Evolutionary conservation across 2,113 vertebrate species (phyloP).

Genomic region (Chiloscyllium plagiosum): DNA sequence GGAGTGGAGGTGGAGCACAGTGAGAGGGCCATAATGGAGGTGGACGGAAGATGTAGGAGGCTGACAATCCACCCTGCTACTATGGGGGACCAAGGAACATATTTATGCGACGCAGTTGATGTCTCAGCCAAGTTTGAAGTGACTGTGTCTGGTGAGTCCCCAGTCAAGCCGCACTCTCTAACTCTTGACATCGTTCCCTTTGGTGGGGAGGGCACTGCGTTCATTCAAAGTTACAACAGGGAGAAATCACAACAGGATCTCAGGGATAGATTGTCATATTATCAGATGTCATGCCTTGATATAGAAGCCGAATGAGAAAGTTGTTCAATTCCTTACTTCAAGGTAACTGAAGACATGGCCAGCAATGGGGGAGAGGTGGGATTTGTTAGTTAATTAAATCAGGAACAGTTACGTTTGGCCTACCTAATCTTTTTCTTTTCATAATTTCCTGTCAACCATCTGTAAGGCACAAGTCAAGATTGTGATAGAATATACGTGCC

Average conservation of each 20-base stretch:
- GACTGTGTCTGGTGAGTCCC: conserved; percentile 55
- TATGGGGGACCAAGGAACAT: conserved; percentile 73
- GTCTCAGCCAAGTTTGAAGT: conserved; percentile 78
- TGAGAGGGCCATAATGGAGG: conserved; percentile 62
- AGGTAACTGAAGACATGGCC: too few relatives aligned
- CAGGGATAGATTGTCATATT: not conserved
- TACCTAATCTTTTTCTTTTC: too few relatives aligned
- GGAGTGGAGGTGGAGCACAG: conserved; percentile 71
- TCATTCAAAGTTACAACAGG: not conserved
- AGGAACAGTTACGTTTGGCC: too few relatives aligned
- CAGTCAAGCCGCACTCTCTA: not conserved
- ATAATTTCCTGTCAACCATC: too few relatives aligned
- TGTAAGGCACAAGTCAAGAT: too few relatives aligned
- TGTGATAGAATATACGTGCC: too few relatives aligned
- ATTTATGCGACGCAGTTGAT: conserved; percentile 73
- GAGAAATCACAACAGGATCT: not conserved
- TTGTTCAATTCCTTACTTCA: too few relatives aligned
- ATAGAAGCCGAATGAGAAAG: too few relatives aligned
- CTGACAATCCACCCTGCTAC: conserved; percentile 72
- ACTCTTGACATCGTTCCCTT: not conserved
- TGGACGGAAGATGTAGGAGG: conserved; percentile 62
- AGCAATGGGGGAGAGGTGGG: too few relatives aligned
- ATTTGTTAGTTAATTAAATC: too few relatives aligned
- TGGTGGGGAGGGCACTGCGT: not conserved
- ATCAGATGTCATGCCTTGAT: too few relatives aligned